These are phyloP conservation scores for Homarus americanus DNA, from an alignment of 1,140 invertebrate species.

Conservation along the genomic window DNA sequence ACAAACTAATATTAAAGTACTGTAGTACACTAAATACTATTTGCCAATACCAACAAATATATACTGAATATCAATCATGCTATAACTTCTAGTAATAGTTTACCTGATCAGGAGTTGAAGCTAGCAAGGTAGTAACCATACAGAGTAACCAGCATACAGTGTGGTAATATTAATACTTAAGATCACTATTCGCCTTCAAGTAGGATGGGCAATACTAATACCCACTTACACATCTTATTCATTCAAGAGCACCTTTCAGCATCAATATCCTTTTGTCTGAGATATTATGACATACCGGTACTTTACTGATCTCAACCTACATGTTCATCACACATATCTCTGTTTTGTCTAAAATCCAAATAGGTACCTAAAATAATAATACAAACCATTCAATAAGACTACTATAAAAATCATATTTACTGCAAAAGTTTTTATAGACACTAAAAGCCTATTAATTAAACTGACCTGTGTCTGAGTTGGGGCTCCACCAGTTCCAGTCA, in stretches of 20 bases:
- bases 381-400: slow-evolving; percentile 57
- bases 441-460: slow-evolving; percentile 32
- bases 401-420: slow-evolving; percentile 61
- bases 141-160: neutral
- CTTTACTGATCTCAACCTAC: neutral
- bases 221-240: neutral
- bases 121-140: neutral
- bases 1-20: neutral
- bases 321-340: neutral
- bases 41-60: neutral
- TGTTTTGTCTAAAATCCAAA: slow-evolving; percentile 21
- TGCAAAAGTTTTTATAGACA: slow-evolving; percentile 47
- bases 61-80: neutral
- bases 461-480: slow-evolving; percentile 55
- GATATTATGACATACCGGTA: neutral
- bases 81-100: neutral
- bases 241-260: no score
- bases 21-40: neutral
- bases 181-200: neutral
- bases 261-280: neutral
- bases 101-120: neutral
- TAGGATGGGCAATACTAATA: neutral
- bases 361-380: slow-evolving; percentile 59
- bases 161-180: neutral
- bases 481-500: slow-evolving; percentile 19